Percentiles rank a stretch among this genome's conserved stretches.
Evolutionary conservation across 2,888 invertebrate genomes (phyloP).

Genomic region (Gymnocheta viridis): DNA sequence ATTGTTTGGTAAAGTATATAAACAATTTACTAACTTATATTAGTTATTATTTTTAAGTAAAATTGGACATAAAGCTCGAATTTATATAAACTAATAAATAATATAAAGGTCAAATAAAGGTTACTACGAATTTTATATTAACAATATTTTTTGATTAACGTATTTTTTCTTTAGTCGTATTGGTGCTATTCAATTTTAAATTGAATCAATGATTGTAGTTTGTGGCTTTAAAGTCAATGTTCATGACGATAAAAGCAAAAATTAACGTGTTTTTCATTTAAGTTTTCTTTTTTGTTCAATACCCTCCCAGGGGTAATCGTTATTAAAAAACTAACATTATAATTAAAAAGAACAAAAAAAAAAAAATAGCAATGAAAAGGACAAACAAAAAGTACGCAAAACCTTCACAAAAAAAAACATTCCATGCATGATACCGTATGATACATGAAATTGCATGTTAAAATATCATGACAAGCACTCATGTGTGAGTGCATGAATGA

Average conservation of each 20-base stretch:
- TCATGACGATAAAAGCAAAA: not conserved
- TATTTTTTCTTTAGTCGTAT: not conserved
- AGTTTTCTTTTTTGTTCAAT: slow-evolving; percentile 15
- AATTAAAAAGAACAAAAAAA: slow-evolving; percentile 36
- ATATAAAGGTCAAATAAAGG: too few species aligned
- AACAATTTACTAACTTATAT: too few species aligned
- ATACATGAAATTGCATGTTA: slow-evolving; percentile 54
- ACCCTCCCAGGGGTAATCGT: slow-evolving; percentile 8
- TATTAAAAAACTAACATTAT: slow-evolving; percentile 53
- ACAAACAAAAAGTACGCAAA: slow-evolving; percentile 14
- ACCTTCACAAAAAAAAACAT: not conserved
- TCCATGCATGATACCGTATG: slow-evolving; percentile 34
- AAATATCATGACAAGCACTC: slow-evolving; percentile 56
- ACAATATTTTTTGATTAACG: too few species aligned
- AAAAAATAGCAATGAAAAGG: too few species aligned
- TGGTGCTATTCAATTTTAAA: not conserved
- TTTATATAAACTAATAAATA: too few species aligned
- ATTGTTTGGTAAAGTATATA: too few species aligned
- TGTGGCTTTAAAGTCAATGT: slow-evolving; percentile 11
- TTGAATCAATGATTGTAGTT: not conserved
- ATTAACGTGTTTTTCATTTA: slow-evolving; percentile 15
- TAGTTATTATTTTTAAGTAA: too few species aligned
- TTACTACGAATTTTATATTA: too few species aligned
- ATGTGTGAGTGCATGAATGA: not conserved
- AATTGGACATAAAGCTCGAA: too few species aligned